These are phyloP conservation scores for Paramuricea clavata DNA, from an alignment of 92 coral and sea anemone species.

Conservation along the genomic window DNA sequence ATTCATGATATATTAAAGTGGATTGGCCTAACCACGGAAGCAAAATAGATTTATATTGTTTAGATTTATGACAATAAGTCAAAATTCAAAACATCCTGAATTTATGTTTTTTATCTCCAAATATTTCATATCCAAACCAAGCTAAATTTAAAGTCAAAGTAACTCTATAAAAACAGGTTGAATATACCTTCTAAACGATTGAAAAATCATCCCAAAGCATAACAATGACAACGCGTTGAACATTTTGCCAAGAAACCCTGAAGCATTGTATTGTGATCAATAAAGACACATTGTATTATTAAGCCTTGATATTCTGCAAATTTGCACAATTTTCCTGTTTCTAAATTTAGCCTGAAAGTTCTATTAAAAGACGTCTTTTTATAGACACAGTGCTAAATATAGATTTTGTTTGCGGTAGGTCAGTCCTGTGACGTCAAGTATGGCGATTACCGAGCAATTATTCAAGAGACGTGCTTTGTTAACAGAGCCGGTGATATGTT, in stretches of 20 bases:
- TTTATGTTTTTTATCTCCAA: not conserved
- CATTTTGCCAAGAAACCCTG: not conserved
- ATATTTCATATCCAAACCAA: not conserved
- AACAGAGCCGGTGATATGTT: too few species aligned
- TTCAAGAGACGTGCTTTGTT: too few species aligned
- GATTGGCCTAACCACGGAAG: too few species aligned
- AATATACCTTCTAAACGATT: not conserved
- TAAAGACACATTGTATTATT: not conserved
- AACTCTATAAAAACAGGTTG: not conserved
- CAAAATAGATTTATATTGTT: not conserved
- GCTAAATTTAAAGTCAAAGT: not conserved
- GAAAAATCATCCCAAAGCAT: not conserved
- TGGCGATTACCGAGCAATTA: too few species aligned
- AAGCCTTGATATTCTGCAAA: not conserved
- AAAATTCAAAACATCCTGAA: not conserved
- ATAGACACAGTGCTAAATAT: not conserved
- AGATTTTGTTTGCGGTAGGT: not conserved
- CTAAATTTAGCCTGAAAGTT: not conserved
- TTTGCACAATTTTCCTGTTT: not conserved
- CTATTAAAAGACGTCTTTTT: conserved; percentile 3
- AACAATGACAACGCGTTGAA: not conserved
- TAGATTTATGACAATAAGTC: too few species aligned
- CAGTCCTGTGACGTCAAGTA: not conserved
- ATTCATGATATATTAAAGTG: too few species aligned
- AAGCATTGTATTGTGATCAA: not conserved